These are phyloP conservation scores for Caenorhabditis angaria DNA, from an alignment of 2,888 invertebrate species.

Conservation along the genomic window DNA sequence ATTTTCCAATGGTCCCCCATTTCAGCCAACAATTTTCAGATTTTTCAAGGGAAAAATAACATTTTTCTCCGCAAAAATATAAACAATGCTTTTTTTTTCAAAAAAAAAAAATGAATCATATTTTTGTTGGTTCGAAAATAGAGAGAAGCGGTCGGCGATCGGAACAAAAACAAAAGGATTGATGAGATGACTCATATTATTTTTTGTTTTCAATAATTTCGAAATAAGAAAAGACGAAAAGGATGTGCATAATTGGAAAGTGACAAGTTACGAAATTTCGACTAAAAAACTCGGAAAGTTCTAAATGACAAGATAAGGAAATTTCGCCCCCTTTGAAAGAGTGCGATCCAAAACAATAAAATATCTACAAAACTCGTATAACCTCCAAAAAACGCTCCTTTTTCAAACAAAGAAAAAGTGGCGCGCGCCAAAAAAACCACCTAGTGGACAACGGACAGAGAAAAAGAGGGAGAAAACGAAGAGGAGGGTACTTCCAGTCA, in stretches of 20 bases:
- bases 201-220: not conserved
- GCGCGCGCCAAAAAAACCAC: constrained; percentile 1
- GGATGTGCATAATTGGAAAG: not conserved
- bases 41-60: not conserved
- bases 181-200: not conserved
- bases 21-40: not conserved
- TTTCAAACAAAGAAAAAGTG: not conserved
- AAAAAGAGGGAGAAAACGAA: not conserved
- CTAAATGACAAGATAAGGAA: too few species aligned
- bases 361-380: not conserved
- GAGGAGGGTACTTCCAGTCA: constrained; percentile 1
- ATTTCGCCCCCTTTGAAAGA: too few species aligned
- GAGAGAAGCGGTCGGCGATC: not conserved
- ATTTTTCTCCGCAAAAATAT: not conserved
- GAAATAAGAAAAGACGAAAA: not conserved
- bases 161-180: not conserved
- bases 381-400: not conserved
- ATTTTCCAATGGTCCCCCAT: not conserved
- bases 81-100: not conserved
- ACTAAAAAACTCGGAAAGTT: too few species aligned
- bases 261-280: too few species aligned
- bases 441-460: constrained; percentile 2
- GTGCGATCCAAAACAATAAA: not conserved
- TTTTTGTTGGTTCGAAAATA: not conserved
- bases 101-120: not conserved